Base-by-base conservation (phyloP, 2,888 invertebrate species). In the Cosmia trapezina region DNA sequence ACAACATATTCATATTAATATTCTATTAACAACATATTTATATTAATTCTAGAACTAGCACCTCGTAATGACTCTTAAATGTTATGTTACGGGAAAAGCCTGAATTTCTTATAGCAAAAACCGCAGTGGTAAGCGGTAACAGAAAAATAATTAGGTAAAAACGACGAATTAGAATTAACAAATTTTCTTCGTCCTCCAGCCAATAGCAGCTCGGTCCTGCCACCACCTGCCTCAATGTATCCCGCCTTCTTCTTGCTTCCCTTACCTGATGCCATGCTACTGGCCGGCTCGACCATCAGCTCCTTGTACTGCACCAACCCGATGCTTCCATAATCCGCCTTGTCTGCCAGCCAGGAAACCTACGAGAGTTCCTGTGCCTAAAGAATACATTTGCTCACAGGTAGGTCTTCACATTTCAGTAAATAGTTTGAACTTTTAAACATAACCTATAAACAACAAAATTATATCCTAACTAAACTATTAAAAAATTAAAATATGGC, bases 261-360 rank as follows among this genome's bases (percentile, higher is more conserved):
- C 95, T 0, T 95, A 94, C 83, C 85, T 95, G 64, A 93, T 93
- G 94, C 96, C 96, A 0, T 96, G 96, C 81, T 95, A 84, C 89
- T 96, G 95, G 96, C 95, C 95, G 0, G 88, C 94, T 0, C 84
- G 94, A 5, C 81, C 93, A 0, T 88, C 90, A 3, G 95, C 96
- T 0, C 95, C 96, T 0, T 96, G 96, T 82, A 87, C 85, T 69
- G 84, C 87, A 3, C 95, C 96, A 0, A 67, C 86, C 0, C 84
- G 88, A 19, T 96, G 96, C 87, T 96, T 96, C 89, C 96, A 96
- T 83, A 94, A 92, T 73, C 96, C 96, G 0, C 95, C 95, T 0
- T 96, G 96, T 73, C 82, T 84, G 41, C 84, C 93, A 0, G 91
- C 91, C 0, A 91, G 93, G 54, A 88, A 57, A 60, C 69, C 56